A percentile compares a stretch with the other conserved stretches of the same genome.
Evolutionary conservation across 2,797 vertebrate species (phyloP).

Genomic region (Gymnoscopelus braueri): DNA sequence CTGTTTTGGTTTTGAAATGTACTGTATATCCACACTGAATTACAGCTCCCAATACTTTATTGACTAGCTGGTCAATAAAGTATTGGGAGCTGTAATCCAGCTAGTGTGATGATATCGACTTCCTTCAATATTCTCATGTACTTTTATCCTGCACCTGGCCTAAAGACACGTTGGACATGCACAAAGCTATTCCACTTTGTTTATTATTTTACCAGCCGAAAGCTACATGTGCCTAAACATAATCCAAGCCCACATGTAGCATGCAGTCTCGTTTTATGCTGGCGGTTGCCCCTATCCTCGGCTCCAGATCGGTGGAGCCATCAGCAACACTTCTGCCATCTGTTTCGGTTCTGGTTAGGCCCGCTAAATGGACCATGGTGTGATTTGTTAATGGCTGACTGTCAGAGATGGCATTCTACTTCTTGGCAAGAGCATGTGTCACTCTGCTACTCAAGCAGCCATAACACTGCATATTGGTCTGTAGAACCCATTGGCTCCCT

Average conservation of each 20-base stretch:
- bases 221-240: too few relatives aligned
- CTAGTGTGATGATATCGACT: too few relatives aligned
- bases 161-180: too few relatives aligned
- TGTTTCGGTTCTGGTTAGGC: conserved; percentile 21
- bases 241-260: not conserved
- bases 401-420: conserved; percentile 14
- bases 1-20: too few relatives aligned
- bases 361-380: not conserved
- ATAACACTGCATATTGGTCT: not conserved
- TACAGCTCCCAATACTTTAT: too few relatives aligned
- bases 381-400: conserved; percentile 18
- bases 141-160: too few relatives aligned
- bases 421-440: not conserved
- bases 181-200: too few relatives aligned
- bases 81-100: too few relatives aligned
- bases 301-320: conserved; percentile 21
- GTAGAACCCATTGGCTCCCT: not conserved
- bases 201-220: too few relatives aligned
- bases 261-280: not conserved
- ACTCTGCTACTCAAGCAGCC: conserved; percentile 13
- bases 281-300: conserved; percentile 1
- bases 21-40: too few relatives aligned
- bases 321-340: conserved; percentile 25
- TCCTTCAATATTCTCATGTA: too few relatives aligned
- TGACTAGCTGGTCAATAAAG: too few relatives aligned